Conservation (phyloP, 2,888 invertebrate species). For the Hedychridium roseum region DNA sequence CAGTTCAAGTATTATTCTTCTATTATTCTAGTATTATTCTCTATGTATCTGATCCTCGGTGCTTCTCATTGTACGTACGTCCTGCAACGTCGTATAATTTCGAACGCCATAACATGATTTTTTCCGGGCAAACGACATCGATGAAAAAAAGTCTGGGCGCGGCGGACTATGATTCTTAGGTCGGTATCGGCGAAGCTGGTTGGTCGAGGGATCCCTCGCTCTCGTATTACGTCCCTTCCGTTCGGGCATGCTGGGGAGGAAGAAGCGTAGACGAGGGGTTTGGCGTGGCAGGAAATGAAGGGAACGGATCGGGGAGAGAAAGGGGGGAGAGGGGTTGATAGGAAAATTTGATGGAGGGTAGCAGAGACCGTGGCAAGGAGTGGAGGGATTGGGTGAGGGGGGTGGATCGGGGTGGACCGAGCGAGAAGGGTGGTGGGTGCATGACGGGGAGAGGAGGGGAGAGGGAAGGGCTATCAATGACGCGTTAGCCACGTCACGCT, state of each 20-base stretch:
- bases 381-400: background rate
- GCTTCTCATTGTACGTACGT: background rate
- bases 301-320: slow-evolving; percentile 43
- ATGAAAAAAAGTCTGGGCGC: background rate
- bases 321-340: slow-evolving; percentile 51
- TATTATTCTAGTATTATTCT: background rate
- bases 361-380: slow-evolving; percentile 25
- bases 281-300: slow-evolving; percentile 52
- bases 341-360: slow-evolving; percentile 62
- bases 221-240: slow-evolving; percentile 53
- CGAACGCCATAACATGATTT: background rate
- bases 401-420: slow-evolving; percentile 11
- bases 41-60: background rate
- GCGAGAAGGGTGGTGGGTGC: slow-evolving; percentile 8
- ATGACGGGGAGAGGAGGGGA: slow-evolving; percentile 7
- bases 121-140: background rate
- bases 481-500: slow-evolving; percentile 51
- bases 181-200: slow-evolving; percentile 44
- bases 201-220: slow-evolving; percentile 50
- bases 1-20: no score
- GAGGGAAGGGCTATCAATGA: slow-evolving; percentile 49
- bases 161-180: background rate
- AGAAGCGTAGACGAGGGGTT: slow-evolving; percentile 18
- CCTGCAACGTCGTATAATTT: background rate
- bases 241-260: slow-evolving; percentile 23